Base-by-base conservation (phyloP, 1,140 invertebrate species). In the Eumaeus atala region DNA sequence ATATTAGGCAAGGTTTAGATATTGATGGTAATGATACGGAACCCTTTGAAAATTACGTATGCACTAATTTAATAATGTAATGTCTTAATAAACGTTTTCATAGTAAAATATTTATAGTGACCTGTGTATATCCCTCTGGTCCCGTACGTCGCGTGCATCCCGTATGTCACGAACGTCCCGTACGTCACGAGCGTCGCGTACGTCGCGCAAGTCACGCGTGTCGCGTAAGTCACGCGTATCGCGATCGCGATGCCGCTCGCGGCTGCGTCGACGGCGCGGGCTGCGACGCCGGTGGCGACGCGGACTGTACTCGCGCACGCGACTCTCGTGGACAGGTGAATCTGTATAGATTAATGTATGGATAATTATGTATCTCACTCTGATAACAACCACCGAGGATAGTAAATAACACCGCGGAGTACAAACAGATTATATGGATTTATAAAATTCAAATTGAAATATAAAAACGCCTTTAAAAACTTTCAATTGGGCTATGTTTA, bases 321-420 rank as follows among this genome's bases (percentile, higher is more conserved):
- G 67, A n/a, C 59, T 28, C 56, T 70, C 74, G 55, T 74, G 68
- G 21, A 79, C 66, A 0, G 80, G 80, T 0, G 80, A 84, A 50
- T 84, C 80, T 84, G 54, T 38, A 28, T 6, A 28, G 21, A 28
- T 28, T 28, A 28, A 28, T 6, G 21, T 3, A 3, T 28, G 21
- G 6, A n/a, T n/a, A n/a, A n/a, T n/a, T n/a, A n/a, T n/a, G n/a
- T n/a, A n/a, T n/a, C n/a, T n/a, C n/a, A n/a, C n/a, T n/a, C n/a
- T n/a, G n/a, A n/a, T n/a, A n/a, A n/a, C n/a, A n/a, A n/a, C n/a
- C n/a, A n/a, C n/a, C n/a, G n/a, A n/a, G n/a, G n/a, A n/a, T n/a
- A n/a, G n/a, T n/a, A n/a, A n/a, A n/a, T n/a, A n/a, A n/a, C n/a
- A n/a, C n/a, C n/a, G n/a, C n/a, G n/a, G n/a, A n/a, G n/a, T n/a